phyloP scores from a whole-genome alignment of 2,797 vertebrate species.

The Morus bassanus region DNA sequence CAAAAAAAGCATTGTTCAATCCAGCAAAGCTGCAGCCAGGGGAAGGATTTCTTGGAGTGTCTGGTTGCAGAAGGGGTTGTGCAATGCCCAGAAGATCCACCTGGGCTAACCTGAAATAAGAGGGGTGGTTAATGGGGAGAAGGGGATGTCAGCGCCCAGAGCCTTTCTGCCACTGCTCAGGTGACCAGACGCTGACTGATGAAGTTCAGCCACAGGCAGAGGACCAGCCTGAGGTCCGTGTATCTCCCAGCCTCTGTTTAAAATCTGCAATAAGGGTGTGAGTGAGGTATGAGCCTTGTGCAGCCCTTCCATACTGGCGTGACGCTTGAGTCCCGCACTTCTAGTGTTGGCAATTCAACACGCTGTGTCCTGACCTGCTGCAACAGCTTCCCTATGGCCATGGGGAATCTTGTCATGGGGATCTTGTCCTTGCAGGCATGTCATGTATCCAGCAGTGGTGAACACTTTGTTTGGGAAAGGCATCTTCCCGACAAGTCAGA shows the following conservation, averaged over 20 bases:
- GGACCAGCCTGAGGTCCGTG: neutral
- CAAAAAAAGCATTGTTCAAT: neutral
- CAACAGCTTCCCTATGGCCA: neutral
- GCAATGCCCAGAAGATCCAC: neutral
- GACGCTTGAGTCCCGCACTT: neutral
- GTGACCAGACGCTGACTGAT: neutral
- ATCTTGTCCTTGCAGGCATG: constrained; percentile 61
- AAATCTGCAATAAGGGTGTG: neutral
- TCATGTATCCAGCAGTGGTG: constrained; percentile 80
- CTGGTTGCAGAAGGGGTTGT: neutral
- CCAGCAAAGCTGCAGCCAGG: neutral
- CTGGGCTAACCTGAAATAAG: neutral
- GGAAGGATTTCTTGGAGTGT: neutral
- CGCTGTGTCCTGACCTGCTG: neutral
- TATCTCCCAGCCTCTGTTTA: neutral
- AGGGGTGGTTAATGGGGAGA: neutral
- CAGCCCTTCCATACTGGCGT: neutral
- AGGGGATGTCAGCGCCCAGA: fast-evolving
- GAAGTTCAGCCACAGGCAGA: neutral
- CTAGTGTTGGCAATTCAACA: fast-evolving
- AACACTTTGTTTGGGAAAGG: constrained; percentile 79
- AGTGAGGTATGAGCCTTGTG: neutral
- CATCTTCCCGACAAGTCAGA: constrained; percentile 62
- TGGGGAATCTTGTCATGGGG: too few relatives aligned
- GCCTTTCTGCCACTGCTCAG: neutral